Percentiles rank a stretch among this genome's conserved stretches.
phyloP scores from a whole-genome alignment of 2,797 vertebrate species.

The Australoheros facetus region DNA sequence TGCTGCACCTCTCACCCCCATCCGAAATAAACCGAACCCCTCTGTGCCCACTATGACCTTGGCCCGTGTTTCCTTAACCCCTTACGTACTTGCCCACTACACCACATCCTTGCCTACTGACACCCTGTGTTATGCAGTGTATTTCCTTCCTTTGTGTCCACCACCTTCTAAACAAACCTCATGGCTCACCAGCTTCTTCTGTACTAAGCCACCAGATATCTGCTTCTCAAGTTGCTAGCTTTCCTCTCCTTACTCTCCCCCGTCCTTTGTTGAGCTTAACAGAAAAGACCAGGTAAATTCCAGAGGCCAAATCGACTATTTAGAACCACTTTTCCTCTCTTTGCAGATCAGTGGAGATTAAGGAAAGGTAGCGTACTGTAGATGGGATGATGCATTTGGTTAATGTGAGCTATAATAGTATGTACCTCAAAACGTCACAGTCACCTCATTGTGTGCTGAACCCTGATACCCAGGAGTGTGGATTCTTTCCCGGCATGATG shows the following conservation, averaged over 20 bases:
- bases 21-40: constrained; percentile 27
- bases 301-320: constrained; percentile 4
- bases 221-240: constrained; percentile 47
- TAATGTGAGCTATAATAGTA: constrained; percentile 30
- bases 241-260: constrained; percentile 66
- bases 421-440: constrained; percentile 27
- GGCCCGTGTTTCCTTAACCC: constrained; percentile 57
- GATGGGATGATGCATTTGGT: constrained; percentile 37
- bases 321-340: constrained; percentile 11
- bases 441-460: constrained; percentile 64
- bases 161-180: constrained; percentile 49
- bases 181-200: constrained; percentile 50
- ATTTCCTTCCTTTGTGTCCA: constrained; percentile 47
- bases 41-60: constrained; percentile 47
- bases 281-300: constrained; percentile 24
- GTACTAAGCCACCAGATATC: constrained; percentile 51
- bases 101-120: constrained; percentile 63
- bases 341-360: constrained; percentile 57
- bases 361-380: constrained; percentile 52
- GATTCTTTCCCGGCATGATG: constrained; percentile 77
- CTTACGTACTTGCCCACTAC: constrained; percentile 53
- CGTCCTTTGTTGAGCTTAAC: constrained; percentile 28
- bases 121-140: constrained; percentile 67
- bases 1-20: constrained; percentile 64
- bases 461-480: constrained; percentile 64